Conservation (phyloP, 2,888 invertebrate genomes). For the Cheilosia soror region DNA sequence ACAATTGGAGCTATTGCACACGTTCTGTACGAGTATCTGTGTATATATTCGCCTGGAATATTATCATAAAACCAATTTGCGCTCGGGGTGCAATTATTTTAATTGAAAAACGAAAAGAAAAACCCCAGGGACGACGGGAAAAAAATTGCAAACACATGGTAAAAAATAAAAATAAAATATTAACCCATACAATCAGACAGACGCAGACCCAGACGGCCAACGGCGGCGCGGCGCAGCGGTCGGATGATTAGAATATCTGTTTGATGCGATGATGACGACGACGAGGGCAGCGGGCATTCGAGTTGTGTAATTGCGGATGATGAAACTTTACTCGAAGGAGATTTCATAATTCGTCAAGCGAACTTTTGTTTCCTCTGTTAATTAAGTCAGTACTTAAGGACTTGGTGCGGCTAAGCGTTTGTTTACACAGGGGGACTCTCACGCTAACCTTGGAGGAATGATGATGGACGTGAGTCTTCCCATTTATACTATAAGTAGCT, state of each 20-base stretch:
- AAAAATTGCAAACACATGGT: constrained; percentile 11
- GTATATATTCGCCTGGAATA: constrained; percentile 22
- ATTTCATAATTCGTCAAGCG: too few species aligned
- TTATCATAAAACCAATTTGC: constrained; percentile 71
- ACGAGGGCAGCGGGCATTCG: background rate
- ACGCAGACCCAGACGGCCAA: background rate
- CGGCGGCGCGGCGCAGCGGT: background rate
- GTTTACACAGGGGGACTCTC: too few species aligned
- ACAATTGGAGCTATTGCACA: constrained; percentile 69
- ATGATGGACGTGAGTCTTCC: too few species aligned
- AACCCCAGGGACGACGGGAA: constrained; percentile 5
- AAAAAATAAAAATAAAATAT: constrained; percentile 5
- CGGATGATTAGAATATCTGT: constrained; percentile 51
- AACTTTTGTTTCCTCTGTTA: too few species aligned
- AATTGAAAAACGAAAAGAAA: constrained; percentile 58
- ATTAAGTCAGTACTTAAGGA: too few species aligned
- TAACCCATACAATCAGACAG: constrained; percentile 34
- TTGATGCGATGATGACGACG: constrained; percentile 10
- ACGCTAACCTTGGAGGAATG: too few species aligned
- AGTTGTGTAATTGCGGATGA: background rate
- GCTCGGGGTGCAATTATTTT: constrained; percentile 71
- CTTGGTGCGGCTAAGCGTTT: too few species aligned
- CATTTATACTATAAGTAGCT: too few species aligned
- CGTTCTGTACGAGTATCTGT: constrained; percentile 12
- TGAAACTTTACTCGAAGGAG: background rate